Evolutionary conservation across 2,113 vertebrate genomes (phyloP), one percentile per base, ranked within the genome.

Genomic region (Coturnix japonica): DNA sequence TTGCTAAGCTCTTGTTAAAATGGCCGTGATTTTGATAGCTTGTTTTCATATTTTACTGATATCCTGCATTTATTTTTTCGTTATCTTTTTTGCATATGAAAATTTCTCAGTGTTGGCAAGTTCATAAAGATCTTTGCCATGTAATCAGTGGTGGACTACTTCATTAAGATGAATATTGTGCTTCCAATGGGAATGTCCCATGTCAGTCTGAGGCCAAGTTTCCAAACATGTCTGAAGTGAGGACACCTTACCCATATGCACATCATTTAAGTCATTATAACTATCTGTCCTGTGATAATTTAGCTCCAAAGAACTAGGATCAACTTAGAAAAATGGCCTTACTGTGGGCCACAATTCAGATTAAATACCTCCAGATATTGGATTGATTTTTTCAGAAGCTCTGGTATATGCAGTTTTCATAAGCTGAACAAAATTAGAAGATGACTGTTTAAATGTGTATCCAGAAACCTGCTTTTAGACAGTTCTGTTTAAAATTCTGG

Each of bases 401-500:
- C 37, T 75, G 90, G 22, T 18, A 69, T 63, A 63, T 63, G 4
- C 3, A 59, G 11, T 70, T 37, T 84, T 90, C 33, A 84, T 21
- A 66, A 59, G 13, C 37, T 66, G 14, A 69, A 69, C 19, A 86
- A 72, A 65, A 14, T 2, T 35, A 9, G 26, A 74, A 93, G 85
- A 79, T 39, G 3, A 82, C 6, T 6, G 70, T 1, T 53, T 31
- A 85, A 26, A 74, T 22, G 9, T 56, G n/a, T 21, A 70, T 77
- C 92, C 87, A 56, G 33, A n/a, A 91, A 46, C 4, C 25, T 47
- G 25, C 67, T 60, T 96, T 65, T 28, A 81, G 61, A 15, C 20
- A 66, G 54, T 81, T 79, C 28, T 69, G 41, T 60, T 70, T 59
- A 93, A 90, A 94, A 79, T 63, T 76, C 64, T 93, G 71, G 78